phyloP scores from a whole-genome alignment of 2,888 invertebrate species.

The Rhagium mordax region DNA sequence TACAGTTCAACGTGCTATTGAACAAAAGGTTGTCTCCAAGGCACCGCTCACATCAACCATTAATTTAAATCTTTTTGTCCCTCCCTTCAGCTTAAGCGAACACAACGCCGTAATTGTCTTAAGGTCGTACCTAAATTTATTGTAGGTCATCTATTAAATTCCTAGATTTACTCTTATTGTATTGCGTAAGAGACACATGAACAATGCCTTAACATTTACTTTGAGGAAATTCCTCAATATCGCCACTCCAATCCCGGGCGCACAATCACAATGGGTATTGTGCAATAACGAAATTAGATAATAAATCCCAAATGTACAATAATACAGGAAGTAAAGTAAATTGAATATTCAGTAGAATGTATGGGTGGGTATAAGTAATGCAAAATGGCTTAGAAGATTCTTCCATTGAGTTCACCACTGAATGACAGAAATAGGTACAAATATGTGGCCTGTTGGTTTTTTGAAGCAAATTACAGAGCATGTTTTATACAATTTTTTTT shows the following conservation, averaged over 20 bases:
- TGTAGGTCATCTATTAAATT: conserved; percentile 8
- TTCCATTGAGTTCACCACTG: no score
- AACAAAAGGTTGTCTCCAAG: neutral
- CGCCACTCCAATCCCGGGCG: neutral
- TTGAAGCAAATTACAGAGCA: no score
- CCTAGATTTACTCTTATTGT: conserved; percentile 12
- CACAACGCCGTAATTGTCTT: neutral
- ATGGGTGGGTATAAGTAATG: no score
- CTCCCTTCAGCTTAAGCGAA: neutral
- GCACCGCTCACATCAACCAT: neutral
- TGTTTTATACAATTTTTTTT: no score
- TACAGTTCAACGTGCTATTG: neutral
- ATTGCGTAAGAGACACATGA: conserved; percentile 11
- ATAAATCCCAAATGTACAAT: no score
- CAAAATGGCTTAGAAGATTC: no score
- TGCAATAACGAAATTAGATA: neutral
- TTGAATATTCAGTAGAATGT: no score
- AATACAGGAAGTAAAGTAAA: no score
- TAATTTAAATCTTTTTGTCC: neutral
- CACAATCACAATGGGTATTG: conserved; percentile 1
- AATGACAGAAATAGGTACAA: no score
- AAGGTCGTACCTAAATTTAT: neutral
- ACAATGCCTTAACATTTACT: neutral
- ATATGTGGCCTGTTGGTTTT: no score
- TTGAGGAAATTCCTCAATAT: conserved; percentile 1